Evolutionary conservation across 2,797 vertebrate species (phyloP), one percentile per base, ranked within the genome.

Genomic region (Periophthalmus magnuspinnatus): DNA sequence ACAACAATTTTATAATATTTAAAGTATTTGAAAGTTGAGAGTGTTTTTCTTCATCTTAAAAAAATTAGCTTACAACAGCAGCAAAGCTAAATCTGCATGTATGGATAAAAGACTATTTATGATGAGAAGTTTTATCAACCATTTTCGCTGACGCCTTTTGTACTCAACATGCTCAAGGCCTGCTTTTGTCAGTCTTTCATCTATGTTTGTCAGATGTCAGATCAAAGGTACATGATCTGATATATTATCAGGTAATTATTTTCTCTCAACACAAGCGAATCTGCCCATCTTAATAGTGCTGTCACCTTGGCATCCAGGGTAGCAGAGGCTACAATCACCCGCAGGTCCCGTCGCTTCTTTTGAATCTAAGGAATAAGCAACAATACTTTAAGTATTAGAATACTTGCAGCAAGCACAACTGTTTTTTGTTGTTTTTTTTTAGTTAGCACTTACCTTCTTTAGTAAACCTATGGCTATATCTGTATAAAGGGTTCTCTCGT

Each of bases 291-390:
- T 79, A 80, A 90, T 70, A 81, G 82, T 68, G 67, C 45, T 77
- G 76, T 79, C 92, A 99, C 98, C 96, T 99, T 97, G 76, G 98
- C 98, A 86, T 99, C 98, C 87, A 99, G 89, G 13, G 97, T 99
- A 60, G 98, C 98, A 47, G 98, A 99, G 67, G 98, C 95, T 65
- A 99, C 95, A 34, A 99, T 97, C 83, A 99, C 75, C 32, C 97
- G 93, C 78, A 99, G 94, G 86, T 99, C 97, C 58, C 94, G 94
- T 70, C 98, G 93, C 76, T 99, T 99, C 90, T 95, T 99, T 84
- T 98, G 98, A 91, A 99, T 92, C 98, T 99, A 71, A 22, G 45
- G 71, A 75, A 10, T 54, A 68, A 55, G 59, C n/a, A 6, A 36
- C 22, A 28, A 47, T 22, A 63, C n/a, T 45, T 24, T 9, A 45